These are phyloP conservation scores for Caerostris extrusa DNA, from an alignment of 1,140 invertebrate genomes.

Conservation along the genomic window DNA sequence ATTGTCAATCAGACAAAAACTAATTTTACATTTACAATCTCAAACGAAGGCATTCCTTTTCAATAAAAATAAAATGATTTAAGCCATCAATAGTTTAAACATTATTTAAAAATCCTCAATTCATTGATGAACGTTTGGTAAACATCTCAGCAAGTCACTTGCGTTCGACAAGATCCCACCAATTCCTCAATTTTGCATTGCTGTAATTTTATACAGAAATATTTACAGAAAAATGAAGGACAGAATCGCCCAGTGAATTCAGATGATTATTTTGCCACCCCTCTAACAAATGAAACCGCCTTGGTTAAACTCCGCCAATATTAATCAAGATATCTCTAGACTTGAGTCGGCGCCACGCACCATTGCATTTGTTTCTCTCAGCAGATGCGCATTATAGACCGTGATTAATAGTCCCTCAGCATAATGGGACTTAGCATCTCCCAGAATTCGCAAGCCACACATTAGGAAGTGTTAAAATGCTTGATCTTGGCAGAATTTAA, in stretches of 20 bases:
- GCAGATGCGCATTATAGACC: constrained; percentile 41
- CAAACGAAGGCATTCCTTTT: neutral
- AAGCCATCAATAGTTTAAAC: no score
- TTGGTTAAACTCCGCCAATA: constrained; percentile 39
- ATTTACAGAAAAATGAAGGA: neutral
- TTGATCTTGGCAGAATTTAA: constrained; percentile 57
- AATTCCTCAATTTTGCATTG: neutral
- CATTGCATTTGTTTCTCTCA: constrained; percentile 63
- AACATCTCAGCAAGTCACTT: neutral
- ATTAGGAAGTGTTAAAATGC: constrained; percentile 68
- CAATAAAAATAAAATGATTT: no score
- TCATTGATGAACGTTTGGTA: no score
- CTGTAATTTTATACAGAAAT: neutral
- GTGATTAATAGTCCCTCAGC: constrained; percentile 53
- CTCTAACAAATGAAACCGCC: constrained; percentile 22
- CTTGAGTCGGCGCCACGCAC: constrained; percentile 38
- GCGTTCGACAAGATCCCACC: neutral
- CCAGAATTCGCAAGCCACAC: constrained; percentile 40
- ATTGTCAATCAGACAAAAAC: no score
- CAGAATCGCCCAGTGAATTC: constrained; percentile 34
- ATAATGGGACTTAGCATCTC: constrained; percentile 49
- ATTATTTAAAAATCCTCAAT: no score
- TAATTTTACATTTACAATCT: no score
- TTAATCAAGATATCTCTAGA: constrained; percentile 50
- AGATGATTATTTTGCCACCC: constrained; percentile 18